phyloP scores from a whole-genome alignment of 2,797 vertebrate species.

The Lacerta agilis region DNA sequence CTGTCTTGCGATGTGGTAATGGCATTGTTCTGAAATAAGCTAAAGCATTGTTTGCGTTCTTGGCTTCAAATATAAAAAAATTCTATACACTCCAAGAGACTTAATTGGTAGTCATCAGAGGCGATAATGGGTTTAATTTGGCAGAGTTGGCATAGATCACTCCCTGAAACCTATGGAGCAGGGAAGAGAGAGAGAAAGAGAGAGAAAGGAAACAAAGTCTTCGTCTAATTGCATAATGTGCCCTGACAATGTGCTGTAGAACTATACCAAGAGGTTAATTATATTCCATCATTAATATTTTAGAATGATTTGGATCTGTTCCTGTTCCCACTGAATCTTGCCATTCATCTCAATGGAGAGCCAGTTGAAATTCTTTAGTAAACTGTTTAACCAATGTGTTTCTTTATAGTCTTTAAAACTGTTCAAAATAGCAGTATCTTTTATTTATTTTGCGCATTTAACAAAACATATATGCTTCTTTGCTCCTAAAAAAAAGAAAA shows the following conservation, averaged over 20 bases:
- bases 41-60: conserved; percentile 19
- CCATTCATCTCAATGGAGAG: conserved; percentile 7
- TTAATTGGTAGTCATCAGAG: conserved; percentile 49
- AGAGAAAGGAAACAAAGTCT: conserved; percentile 3
- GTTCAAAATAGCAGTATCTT: neutral
- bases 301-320: neutral
- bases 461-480: too few species aligned
- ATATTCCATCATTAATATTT: conserved; percentile 34
- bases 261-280: neutral
- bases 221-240: conserved; percentile 19
- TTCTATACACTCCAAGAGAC: conserved; percentile 11
- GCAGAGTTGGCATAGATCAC: conserved; percentile 26
- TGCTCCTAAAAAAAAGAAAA: too few species aligned
- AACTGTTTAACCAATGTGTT: neutral
- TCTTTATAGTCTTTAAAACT: neutral
- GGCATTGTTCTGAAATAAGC: conserved; percentile 36
- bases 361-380: neutral
- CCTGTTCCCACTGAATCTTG: conserved; percentile 34
- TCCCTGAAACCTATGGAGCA: conserved; percentile 20
- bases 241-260: neutral
- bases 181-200: neutral
- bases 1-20: conserved; percentile 43
- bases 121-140: conserved; percentile 45
- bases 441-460: neutral
- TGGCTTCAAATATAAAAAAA: conserved; percentile 36